Percentiles rank a stretch among this genome's conserved stretches.
Evolutionary conservation across 2,797 vertebrate genomes (phyloP).

Genomic region (Phalloptychus januarius): DNA sequence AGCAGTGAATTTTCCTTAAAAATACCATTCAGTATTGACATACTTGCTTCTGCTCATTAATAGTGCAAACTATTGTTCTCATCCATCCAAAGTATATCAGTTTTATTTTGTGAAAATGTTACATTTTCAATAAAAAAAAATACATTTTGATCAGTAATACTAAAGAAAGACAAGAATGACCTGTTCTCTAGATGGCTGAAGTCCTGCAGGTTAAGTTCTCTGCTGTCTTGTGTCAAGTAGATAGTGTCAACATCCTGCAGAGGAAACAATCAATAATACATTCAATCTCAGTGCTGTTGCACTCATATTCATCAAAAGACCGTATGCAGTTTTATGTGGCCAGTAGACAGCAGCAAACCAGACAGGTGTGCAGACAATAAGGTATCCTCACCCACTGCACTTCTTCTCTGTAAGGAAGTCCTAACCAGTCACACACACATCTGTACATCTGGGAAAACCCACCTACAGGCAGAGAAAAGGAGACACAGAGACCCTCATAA

Average conservation of each 20-base stretch:
- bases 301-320: conserved; percentile 15
- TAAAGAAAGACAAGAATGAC: conserved; percentile 62
- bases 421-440: conserved; percentile 97
- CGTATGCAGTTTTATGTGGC: conserved; percentile 13
- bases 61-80: not conserved
- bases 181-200: conserved; percentile 98
- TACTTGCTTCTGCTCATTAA: conserved; percentile 11
- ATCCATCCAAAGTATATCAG: not conserved
- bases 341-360: not conserved
- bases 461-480: conserved; percentile 74
- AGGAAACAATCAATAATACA: conserved; percentile 12
- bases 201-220: conserved; percentile 94
- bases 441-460: conserved; percentile 98
- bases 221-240: conserved; percentile 96
- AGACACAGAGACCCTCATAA: not conserved
- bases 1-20: not conserved
- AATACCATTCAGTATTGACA: not conserved
- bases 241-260: conserved; percentile 95
- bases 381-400: conserved; percentile 93
- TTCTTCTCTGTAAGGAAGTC: conserved; percentile 93
- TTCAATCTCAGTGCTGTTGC: not conserved
- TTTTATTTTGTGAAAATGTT: not conserved
- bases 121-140: not conserved
- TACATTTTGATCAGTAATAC: not conserved
- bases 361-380: not conserved